phyloP scores from a whole-genome alignment of 30 jellyfish, hydroid and myxozoan genomes.

The Aurelia sp. region DNA sequence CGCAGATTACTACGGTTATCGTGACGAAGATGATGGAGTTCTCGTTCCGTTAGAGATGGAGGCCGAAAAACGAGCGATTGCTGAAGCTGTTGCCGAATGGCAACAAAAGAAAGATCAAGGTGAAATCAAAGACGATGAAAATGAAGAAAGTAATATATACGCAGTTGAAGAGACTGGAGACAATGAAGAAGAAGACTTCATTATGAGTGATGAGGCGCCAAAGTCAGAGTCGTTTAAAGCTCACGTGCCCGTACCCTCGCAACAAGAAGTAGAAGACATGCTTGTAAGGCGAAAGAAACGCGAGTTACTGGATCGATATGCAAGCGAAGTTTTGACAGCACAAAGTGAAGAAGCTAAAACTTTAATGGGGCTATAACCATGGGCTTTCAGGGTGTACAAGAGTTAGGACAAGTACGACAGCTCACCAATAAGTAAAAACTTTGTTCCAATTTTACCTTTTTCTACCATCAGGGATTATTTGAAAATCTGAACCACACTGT shows the following conservation, averaged over 20 bases:
- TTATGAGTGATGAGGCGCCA: neutral
- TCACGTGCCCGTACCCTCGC: constrained; percentile 98
- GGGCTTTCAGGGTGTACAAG: too few species aligned
- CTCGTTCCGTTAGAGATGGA: constrained; percentile 83
- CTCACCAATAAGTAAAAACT: too few species aligned
- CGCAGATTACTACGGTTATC: constrained; percentile 98
- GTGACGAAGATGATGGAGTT: constrained; percentile 96
- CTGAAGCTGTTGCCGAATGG: constrained; percentile 93
- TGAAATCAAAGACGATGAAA: constrained; percentile 72
- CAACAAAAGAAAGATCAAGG: constrained; percentile 77
- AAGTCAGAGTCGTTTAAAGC: constrained; percentile 85
- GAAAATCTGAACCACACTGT: too few species aligned
- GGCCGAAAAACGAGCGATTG: constrained; percentile 76
- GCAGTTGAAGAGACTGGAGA: constrained; percentile 59
- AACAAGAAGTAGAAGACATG: constrained; percentile 95
- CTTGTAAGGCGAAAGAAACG: constrained; percentile 86
- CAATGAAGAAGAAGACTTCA: constrained; percentile 67
- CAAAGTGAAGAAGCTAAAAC: constrained; percentile 96
- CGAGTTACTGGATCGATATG: constrained; percentile 93
- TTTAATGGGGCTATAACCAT: constrained; percentile 74
- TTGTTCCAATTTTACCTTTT: too few species aligned
- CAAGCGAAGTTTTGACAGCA: constrained; percentile 86
- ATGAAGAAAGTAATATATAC: constrained; percentile 77
- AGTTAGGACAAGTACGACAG: too few species aligned
- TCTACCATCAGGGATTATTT: too few species aligned